Evolutionary conservation across 2,113 vertebrate genomes (phyloP).

Genomic region (Petaurus breviceps): DNA sequence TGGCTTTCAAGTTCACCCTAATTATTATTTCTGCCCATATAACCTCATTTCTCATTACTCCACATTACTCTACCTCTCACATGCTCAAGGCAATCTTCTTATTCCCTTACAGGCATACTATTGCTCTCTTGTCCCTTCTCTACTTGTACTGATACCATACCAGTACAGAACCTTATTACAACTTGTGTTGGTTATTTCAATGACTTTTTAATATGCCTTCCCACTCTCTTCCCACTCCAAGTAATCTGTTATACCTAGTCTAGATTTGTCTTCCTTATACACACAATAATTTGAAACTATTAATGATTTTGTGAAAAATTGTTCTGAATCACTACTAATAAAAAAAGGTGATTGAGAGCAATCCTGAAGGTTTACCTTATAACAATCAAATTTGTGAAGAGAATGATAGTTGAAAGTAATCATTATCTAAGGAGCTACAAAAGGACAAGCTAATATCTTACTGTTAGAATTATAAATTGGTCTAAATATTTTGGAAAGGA

Average conservation of each 20-base stretch:
- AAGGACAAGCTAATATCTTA: neutral
- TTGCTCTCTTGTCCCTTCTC: neutral
- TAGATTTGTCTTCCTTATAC: neutral
- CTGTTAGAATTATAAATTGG: neutral
- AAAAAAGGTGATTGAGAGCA: too few species aligned
- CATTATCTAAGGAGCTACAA: neutral
- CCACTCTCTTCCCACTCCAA: neutral
- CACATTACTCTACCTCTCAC: neutral
- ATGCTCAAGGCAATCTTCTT: neutral
- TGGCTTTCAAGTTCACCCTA: neutral
- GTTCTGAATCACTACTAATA: neutral
- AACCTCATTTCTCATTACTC: neutral
- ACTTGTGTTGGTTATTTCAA: neutral
- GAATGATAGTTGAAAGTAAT: neutral
- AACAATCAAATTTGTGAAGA: neutral
- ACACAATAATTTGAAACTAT: neutral
- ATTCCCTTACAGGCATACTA: neutral
- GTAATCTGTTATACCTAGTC: neutral
- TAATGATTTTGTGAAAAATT: neutral
- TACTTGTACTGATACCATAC: neutral
- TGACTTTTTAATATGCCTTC: neutral
- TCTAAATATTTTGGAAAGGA: neutral
- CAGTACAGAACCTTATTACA: neutral
- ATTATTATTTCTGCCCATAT: neutral
- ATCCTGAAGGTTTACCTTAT: neutral